Percentiles rank a stretch among this genome's conserved stretches.
These are phyloP conservation scores for Nixonia krombeini DNA, from an alignment of 1,140 invertebrate species.

Conservation along the genomic window DNA sequence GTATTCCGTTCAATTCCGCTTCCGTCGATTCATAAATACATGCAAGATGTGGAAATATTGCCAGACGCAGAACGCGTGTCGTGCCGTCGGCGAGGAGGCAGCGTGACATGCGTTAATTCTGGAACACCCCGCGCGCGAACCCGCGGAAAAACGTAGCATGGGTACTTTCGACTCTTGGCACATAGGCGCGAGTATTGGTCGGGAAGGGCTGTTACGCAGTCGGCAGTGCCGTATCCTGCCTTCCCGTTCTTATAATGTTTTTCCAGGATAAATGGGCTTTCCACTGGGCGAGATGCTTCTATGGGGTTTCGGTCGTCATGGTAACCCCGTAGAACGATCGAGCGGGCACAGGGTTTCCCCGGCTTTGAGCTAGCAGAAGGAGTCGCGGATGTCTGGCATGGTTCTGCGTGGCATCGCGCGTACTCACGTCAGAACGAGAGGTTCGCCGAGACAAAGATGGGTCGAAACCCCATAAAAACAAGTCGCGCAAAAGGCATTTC, in stretches of 20 bases:
- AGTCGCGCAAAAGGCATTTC: slow-evolving; percentile 56
- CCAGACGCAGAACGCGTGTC: neutral
- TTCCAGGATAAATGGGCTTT: slow-evolving; percentile 72
- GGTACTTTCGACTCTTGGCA: slow-evolving; percentile 30
- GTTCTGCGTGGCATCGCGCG: slow-evolving; percentile 33
- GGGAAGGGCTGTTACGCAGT: slow-evolving; percentile 35
- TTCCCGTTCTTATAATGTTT: slow-evolving; percentile 70
- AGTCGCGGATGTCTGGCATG: slow-evolving; percentile 34
- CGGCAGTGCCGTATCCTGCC: slow-evolving; percentile 36
- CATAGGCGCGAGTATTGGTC: slow-evolving; percentile 37
- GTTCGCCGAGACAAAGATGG: slow-evolving; percentile 1
- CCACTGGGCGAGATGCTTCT: slow-evolving; percentile 59
- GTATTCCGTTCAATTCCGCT: too few relatives aligned
- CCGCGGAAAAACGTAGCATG: slow-evolving; percentile 6
- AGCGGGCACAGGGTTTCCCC: slow-evolving; percentile 53
- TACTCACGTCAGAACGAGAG: slow-evolving; percentile 10
- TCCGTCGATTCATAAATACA: too few relatives aligned
- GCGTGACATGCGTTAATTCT: slow-evolving; percentile 41
- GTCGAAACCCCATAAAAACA: slow-evolving; percentile 68
- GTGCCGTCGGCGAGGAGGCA: slow-evolving; percentile 2
- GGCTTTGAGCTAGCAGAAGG: slow-evolving; percentile 47
- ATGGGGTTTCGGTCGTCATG: slow-evolving; percentile 66
- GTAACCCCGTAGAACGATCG: slow-evolving; percentile 71
- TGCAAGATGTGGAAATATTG: too few relatives aligned
- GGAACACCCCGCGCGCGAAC: slow-evolving; percentile 31